phyloP scores from a whole-genome alignment of 2,797 vertebrate species.

The Hemitrygon akajei region DNA sequence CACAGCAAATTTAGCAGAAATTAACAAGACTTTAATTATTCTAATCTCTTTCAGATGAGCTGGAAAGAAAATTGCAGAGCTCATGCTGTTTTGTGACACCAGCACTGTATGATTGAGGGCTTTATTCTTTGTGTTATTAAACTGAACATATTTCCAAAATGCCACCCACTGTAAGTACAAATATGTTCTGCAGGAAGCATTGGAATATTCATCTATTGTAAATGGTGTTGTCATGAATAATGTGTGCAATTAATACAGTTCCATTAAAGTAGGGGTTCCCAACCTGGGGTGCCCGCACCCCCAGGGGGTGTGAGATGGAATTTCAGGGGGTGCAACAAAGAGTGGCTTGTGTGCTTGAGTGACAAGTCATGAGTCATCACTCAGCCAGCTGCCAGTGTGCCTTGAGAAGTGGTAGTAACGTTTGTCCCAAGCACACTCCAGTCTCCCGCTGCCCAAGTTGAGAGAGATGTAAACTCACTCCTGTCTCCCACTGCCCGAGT shows the following conservation, averaged over 20 bases:
- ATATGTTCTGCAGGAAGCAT: no score
- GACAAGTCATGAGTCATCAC: no score
- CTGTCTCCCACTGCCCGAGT: no score
- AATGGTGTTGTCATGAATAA: background rate
- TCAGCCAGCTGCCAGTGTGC: no score
- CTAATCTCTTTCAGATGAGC: background rate
- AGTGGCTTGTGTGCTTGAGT: no score
- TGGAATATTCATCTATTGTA: background rate
- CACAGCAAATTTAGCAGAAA: background rate
- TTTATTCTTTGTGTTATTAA: background rate
- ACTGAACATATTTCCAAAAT: conserved; percentile 17
- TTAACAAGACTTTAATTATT: background rate
- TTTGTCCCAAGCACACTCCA: no score
- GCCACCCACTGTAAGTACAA: background rate
- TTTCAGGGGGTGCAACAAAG: no score
- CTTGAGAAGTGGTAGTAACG: no score
- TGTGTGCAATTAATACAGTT: background rate
- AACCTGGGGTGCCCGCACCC: no score
- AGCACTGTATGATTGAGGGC: background rate
- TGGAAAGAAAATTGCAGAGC: background rate
- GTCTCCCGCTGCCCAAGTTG: no score
- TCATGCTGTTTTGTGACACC: background rate
- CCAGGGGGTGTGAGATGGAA: no score
- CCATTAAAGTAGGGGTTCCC: conserved; percentile 2
- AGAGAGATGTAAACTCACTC: no score